phyloP scores from a whole-genome alignment of 2,888 invertebrate species.

The Iselma pallidipennis region DNA sequence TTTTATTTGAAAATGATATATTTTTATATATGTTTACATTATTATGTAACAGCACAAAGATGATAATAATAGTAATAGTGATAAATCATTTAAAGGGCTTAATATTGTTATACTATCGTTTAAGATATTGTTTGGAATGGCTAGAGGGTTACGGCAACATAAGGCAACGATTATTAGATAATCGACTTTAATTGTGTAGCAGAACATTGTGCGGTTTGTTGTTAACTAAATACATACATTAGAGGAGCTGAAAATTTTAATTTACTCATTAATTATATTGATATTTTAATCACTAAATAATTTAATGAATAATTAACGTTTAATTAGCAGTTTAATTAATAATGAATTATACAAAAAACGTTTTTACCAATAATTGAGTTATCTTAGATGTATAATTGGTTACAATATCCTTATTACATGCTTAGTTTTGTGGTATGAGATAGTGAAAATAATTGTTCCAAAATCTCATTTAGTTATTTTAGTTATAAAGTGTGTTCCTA shows the following conservation, averaged over 20 bases:
- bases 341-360: too few relatives aligned
- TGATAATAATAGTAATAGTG: neutral
- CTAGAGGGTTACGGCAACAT: neutral
- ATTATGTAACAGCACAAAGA: neutral
- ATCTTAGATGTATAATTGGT: neutral
- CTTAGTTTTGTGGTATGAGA: neutral
- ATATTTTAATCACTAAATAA: too few relatives aligned
- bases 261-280: too few relatives aligned
- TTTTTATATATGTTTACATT: too few relatives aligned
- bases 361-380: too few relatives aligned
- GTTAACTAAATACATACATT: neutral
- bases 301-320: too few relatives aligned
- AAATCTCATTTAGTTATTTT: constrained; percentile 27
- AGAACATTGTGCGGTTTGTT: neutral
- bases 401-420: neutral
- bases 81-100: neutral
- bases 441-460: constrained; percentile 15
- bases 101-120: neutral
- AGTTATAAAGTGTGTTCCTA: constrained; percentile 17
- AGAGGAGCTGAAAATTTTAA: too few relatives aligned
- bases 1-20: neutral
- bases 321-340: too few relatives aligned
- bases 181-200: neutral
- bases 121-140: neutral
- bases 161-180: neutral